Evolutionary conservation across 2,113 vertebrate genomes (phyloP), one percentile per base, ranked within the genome.

Genomic region (Notothenia rossii): DNA sequence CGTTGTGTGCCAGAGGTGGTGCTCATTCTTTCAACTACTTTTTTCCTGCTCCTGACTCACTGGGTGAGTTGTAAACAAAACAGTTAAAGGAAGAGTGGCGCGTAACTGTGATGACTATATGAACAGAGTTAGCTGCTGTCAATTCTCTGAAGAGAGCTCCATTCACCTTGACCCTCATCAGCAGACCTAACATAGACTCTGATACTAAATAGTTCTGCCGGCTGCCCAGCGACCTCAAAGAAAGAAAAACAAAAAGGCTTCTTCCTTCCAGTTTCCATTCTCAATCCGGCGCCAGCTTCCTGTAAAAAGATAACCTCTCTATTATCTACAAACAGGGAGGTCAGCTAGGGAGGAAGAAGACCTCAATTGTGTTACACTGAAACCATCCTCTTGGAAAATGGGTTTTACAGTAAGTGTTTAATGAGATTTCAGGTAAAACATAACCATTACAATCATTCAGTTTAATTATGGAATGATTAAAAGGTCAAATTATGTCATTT

Each of bases 261-360:
- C 62, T 76, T 90, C 83, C 84, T 75, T 83, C 78, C 54, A 17
- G 22, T 79, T 87, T 64, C 29, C 20, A 33, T 76, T 20, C 22
- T 17, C 25, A 72, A 15, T 49, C 48, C 6, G 25, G 63, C 50
- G 54, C n/a, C 43, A 36, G 77, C 86, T 91, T 94, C 90, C 93
- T 86, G 48, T 45, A 7, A 29, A 75, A 68, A 18, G 75, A 82
- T 92, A 87, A 88, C 89, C 87, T 88, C 79, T 84, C 48, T 5
- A 88, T 90, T 90, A 83, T 84, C 53, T 76, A 14, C 58, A 74
- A 68, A 71, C 25, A 53, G 43, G 25, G 49, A 69, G 86, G 85
- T 92, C 81, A 88, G 22, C 10, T 10, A 18, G 3, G 13, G 53
- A 82, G 53, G 51, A 17, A 68, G 14, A 60, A 48, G 13, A 3